A percentile compares a stretch with the other conserved stretches of the same genome.
These are phyloP conservation scores for Spea multiplicata DNA, from an alignment of 2,113 vertebrate species.

Conservation along the genomic window DNA sequence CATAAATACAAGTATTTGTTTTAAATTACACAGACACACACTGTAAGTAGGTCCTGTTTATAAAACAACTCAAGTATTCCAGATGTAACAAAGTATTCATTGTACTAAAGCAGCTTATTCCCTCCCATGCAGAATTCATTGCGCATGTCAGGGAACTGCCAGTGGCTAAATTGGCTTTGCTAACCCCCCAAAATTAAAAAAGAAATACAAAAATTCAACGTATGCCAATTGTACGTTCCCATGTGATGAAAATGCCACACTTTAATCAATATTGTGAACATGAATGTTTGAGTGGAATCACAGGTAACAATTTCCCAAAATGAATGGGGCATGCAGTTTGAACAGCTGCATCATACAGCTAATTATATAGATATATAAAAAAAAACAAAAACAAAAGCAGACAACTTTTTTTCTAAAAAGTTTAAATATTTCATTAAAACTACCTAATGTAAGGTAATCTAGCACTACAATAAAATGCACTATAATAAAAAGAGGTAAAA, in stretches of 20 bases:
- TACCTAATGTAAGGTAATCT: slow-evolving; percentile 55
- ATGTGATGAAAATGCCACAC: too few relatives aligned
- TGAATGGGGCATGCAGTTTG: slow-evolving; percentile 55
- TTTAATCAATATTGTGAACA: too few relatives aligned
- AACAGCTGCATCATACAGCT: slow-evolving; percentile 61
- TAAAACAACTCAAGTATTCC: not conserved
- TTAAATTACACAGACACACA: slow-evolving; percentile 41
- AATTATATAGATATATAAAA: slow-evolving; percentile 71
- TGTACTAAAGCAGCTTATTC: not conserved
- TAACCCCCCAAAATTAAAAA: too few relatives aligned
- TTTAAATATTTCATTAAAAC: slow-evolving; percentile 55
- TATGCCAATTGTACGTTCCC: too few relatives aligned
- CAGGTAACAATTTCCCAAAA: slow-evolving; percentile 57
- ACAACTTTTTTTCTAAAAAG: slow-evolving; percentile 40
- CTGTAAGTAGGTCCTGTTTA: not conserved
- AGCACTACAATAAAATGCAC: slow-evolving; percentile 56
- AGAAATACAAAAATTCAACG: too few relatives aligned
- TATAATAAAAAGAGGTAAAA: slow-evolving; percentile 58
- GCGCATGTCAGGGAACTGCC: too few relatives aligned
- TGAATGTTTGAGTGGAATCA: slow-evolving; percentile 31
- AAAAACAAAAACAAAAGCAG: slow-evolving; percentile 42
- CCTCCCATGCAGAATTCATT: too few relatives aligned
- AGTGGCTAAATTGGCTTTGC: not conserved
- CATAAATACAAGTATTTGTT: not conserved
- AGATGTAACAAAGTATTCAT: not conserved